Base-by-base conservation (phyloP, 2,888 invertebrate species). In the Plagodis dolabraria region DNA sequence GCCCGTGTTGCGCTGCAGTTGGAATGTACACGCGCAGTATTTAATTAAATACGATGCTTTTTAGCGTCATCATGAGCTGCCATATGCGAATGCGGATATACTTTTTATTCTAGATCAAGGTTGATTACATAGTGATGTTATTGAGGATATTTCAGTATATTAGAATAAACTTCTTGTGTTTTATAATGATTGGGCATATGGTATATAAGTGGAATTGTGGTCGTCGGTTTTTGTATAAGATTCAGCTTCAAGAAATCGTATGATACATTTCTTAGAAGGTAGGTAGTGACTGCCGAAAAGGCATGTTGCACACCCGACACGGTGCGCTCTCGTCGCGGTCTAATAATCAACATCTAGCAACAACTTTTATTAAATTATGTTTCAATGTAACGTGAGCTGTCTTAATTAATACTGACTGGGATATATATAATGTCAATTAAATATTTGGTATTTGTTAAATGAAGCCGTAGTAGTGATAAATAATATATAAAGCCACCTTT, bases 301-400 rank as follows among this genome's bases (percentile, higher is more conserved):
- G 57, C 57, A 66, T 42, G 57, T 68, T 66, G 64, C 66, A 66
- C 53, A 66, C 54, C 52, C 61, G 68, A 65, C 59, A 65, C 71
- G 69, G 64, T 65, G 53, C 56, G 65, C 61, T 63, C 51, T 47
- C 67, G 71, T 64, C 57, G 44, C 67, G 68, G 48, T 67, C 71
- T 68, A 55, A 64, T 69, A 58, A 61, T 33, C 51, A 46, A 52
- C 55, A 61, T 63, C 66, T 65, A 57, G 63, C 58, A 53, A 65
- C 63, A 55, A 63, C 53, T 63, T 63, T 57, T 61, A 57, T 50
- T 49, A 59, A 63, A 52, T 54, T 58, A 48, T 43, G 43, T 33
- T 56, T 50, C 33, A 34, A 33, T 40, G 12, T 60, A 35, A 60
- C 56, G 35, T 38, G 10, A 11, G 33, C 47, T 35, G 36, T 48